These are phyloP conservation scores for Trachelus tabidus DNA, from an alignment of 2,888 invertebrate species.

Conservation along the genomic window DNA sequence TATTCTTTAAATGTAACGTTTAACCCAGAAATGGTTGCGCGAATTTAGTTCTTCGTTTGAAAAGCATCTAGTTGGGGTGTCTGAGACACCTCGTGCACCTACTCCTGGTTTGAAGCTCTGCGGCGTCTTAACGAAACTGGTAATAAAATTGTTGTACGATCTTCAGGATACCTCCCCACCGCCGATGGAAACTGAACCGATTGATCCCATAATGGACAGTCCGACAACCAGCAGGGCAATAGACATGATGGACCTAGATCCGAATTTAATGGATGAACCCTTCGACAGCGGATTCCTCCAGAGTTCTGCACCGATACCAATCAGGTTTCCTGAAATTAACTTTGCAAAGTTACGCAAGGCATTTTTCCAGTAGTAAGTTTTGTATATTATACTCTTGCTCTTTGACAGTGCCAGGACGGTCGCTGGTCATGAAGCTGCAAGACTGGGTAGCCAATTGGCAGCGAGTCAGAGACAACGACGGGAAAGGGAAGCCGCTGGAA, in stretches of 20 bases:
- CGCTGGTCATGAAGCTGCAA: slow-evolving; percentile 83
- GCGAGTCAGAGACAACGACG: slow-evolving; percentile 62
- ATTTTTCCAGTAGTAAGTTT: neutral
- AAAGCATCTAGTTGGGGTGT: too few species aligned
- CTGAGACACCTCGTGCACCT: too few species aligned
- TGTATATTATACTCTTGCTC: neutral
- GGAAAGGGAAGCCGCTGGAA: slow-evolving; percentile 51
- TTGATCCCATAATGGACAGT: slow-evolving; percentile 55
- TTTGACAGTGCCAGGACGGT: slow-evolving; percentile 70
- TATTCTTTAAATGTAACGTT: neutral
- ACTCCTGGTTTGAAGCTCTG: neutral
- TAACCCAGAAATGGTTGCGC: too few species aligned
- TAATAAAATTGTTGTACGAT: neutral
- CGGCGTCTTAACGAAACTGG: neutral
- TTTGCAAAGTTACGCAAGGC: neutral
- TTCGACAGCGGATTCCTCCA: slow-evolving; percentile 63
- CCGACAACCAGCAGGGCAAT: slow-evolving; percentile 60
- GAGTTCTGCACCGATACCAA: slow-evolving; percentile 62
- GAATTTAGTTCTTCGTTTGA: too few species aligned
- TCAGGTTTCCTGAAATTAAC: slow-evolving; percentile 43
- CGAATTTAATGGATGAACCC: slow-evolving; percentile 63
- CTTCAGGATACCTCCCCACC: slow-evolving; percentile 50
- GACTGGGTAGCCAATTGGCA: slow-evolving; percentile 73
- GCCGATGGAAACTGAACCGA: slow-evolving; percentile 50
- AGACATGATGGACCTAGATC: slow-evolving; percentile 64